Percentiles rank a stretch among this genome's conserved stretches.
Conservation (phyloP, 2,888 invertebrate genomes). For the Argyra leucocephala region DNA sequence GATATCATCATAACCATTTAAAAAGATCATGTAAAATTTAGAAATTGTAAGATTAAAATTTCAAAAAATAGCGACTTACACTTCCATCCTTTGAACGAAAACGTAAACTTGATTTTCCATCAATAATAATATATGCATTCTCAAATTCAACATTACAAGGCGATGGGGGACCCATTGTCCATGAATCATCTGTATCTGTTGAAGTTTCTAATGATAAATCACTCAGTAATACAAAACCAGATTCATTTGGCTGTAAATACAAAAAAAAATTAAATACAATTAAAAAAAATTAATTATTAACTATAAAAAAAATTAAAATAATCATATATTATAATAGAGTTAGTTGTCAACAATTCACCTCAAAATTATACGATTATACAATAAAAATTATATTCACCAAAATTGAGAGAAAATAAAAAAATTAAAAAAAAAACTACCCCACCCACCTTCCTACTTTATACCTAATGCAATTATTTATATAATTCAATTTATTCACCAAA, state of each 20-base stretch:
- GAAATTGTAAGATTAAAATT: too few relatives aligned
- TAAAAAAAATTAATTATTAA: slow-evolving; percentile 11
- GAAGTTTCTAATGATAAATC: slow-evolving; percentile 52
- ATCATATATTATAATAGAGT: too few relatives aligned
- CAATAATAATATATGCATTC: slow-evolving; percentile 83
- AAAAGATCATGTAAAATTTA: too few relatives aligned
- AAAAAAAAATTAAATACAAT: slow-evolving; percentile 21
- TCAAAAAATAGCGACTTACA: slow-evolving; percentile 32
- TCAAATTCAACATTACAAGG: slow-evolving; percentile 75
- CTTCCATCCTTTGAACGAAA: slow-evolving; percentile 45
- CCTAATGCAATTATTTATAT: too few relatives aligned
- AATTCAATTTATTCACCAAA: too few relatives aligned
- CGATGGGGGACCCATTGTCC: slow-evolving; percentile 58
- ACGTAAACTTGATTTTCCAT: slow-evolving; percentile 75
- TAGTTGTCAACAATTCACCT: too few relatives aligned
- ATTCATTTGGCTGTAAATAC: slow-evolving; percentile 50
- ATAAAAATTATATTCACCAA: too few relatives aligned
- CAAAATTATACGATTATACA: too few relatives aligned
- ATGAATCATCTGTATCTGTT: slow-evolving; percentile 53
- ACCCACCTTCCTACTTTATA: too few relatives aligned
- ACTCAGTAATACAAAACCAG: slow-evolving; percentile 52
- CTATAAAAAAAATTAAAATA: neutral
- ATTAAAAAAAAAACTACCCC: too few relatives aligned
- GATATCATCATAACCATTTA: too few relatives aligned
- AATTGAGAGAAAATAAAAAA: too few relatives aligned